phyloP scores from a whole-genome alignment of 2,113 vertebrate species.

The Mirza zaza region DNA sequence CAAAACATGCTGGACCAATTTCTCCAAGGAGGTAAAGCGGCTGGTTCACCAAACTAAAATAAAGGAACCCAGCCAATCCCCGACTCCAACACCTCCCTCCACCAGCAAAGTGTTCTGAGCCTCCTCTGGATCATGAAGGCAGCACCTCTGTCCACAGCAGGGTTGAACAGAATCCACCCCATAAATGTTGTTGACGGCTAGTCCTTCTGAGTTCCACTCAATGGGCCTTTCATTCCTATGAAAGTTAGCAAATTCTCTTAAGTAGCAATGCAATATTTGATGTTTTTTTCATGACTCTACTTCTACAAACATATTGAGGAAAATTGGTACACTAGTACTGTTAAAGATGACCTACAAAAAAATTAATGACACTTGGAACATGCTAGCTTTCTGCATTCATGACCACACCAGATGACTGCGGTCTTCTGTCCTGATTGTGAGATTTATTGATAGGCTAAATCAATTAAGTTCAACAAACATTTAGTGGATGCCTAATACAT shows the following conservation, averaged over 20 bases:
- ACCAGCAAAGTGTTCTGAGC: background rate
- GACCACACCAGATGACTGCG: background rate
- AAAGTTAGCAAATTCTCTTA: conserved; percentile 55
- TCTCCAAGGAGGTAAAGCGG: conserved; percentile 57
- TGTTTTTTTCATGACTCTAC: background rate
- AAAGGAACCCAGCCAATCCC: background rate
- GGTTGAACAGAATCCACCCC: background rate
- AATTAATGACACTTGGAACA: conserved; percentile 29
- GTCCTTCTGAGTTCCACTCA: background rate
- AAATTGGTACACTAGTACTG: conserved; percentile 45
- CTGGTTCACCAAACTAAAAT: conserved; percentile 65
- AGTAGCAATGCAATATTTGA: conserved; percentile 57
- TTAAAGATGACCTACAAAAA: conserved; percentile 66
- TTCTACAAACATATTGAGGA: background rate
- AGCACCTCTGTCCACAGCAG: background rate
- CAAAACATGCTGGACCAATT: background rate
- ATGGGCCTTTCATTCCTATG: conserved; percentile 62
- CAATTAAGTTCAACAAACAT: background rate
- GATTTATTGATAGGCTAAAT: background rate
- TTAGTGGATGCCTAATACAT: background rate
- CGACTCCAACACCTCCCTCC: background rate
- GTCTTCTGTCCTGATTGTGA: background rate
- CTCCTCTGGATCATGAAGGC: background rate
- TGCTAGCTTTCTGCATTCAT: background rate
- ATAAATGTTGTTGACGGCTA: conserved; percentile 37